Evolutionary conservation across 1,140 invertebrate species (phyloP).

Genomic region (Papilio polyxenes): DNA sequence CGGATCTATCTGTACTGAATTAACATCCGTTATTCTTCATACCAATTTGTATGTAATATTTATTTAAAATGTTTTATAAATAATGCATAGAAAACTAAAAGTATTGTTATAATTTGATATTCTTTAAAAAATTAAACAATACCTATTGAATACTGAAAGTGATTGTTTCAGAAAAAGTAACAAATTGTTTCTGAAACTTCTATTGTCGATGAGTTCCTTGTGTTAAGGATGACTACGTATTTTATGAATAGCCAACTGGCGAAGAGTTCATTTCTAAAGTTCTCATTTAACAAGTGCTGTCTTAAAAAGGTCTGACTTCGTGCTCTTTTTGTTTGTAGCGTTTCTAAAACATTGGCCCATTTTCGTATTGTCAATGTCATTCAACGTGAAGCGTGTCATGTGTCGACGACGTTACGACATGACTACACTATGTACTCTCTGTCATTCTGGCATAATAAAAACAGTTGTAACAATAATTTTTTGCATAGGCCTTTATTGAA

Average conservation of each 20-base stretch:
- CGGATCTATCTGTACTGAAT: background rate
- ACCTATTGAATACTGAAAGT: background rate
- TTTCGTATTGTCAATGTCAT: conserved; percentile 9
- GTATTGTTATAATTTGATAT: background rate
- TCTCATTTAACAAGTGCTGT: conserved; percentile 26
- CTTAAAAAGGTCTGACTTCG: conserved; percentile 22
- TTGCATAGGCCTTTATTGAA: no score
- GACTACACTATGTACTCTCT: background rate
- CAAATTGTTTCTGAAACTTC: background rate
- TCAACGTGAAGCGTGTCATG: background rate
- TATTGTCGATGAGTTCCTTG: background rate
- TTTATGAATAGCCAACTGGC: conserved; percentile 22
- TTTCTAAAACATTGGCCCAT: conserved; percentile 28
- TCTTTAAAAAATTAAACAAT: background rate
- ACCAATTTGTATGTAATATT: background rate
- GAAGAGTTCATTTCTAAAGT: conserved; percentile 17
- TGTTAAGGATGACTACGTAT: conserved; percentile 8
- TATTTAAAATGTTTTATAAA: background rate
- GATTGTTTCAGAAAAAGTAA: background rate
- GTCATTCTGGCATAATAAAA: no score
- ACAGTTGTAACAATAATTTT: no score
- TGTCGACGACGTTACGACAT: background rate
- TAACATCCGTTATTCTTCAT: background rate
- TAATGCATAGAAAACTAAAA: background rate
- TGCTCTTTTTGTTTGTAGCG: conserved; percentile 15